phyloP scores from a whole-genome alignment of 2,888 invertebrate species.

The Drosophila emarginata region DNA sequence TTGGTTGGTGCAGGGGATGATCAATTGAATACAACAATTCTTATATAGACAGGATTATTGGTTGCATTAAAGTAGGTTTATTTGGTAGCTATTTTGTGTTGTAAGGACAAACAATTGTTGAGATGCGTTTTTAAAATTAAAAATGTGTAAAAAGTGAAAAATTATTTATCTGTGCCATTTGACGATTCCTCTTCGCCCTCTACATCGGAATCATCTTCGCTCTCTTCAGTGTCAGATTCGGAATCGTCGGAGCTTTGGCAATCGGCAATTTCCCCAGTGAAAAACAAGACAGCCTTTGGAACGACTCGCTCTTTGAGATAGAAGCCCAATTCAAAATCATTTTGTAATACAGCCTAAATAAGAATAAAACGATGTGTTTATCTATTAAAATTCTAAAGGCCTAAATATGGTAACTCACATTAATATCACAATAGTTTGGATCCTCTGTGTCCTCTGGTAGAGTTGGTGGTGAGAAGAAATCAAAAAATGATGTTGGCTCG shows the following conservation, averaged over 20 bases:
- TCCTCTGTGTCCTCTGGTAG: constrained; percentile 73
- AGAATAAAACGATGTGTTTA: background rate
- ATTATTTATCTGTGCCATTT: constrained; percentile 47
- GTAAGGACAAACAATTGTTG: constrained; percentile 25
- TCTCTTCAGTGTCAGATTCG: constrained; percentile 64
- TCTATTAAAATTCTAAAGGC: too few species aligned
- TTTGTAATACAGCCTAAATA: constrained; percentile 81
- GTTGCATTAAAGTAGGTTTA: constrained; percentile 48
- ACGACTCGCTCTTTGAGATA: constrained; percentile 97
- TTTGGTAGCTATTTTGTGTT: constrained; percentile 49
- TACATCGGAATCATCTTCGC: constrained; percentile 62
- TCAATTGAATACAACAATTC: constrained; percentile 18
- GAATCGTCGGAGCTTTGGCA: constrained; percentile 71
- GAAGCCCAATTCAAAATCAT: constrained; percentile 99
- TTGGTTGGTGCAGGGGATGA: too few species aligned
- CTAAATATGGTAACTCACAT: constrained; percentile 51
- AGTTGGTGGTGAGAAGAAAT: constrained; percentile 92
- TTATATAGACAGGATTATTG: background rate
- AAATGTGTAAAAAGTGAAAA: background rate
- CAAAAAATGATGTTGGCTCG: constrained; percentile 89
- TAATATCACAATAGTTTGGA: constrained; percentile 72
- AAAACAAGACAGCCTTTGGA: constrained; percentile 96
- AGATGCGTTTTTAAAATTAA: background rate
- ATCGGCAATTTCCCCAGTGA: constrained; percentile 91
- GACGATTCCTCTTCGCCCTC: constrained; percentile 63